Evolutionary conservation across 2,888 invertebrate species (phyloP), one percentile per base, ranked within the genome.

Genomic region (Autographa pulchrina): DNA sequence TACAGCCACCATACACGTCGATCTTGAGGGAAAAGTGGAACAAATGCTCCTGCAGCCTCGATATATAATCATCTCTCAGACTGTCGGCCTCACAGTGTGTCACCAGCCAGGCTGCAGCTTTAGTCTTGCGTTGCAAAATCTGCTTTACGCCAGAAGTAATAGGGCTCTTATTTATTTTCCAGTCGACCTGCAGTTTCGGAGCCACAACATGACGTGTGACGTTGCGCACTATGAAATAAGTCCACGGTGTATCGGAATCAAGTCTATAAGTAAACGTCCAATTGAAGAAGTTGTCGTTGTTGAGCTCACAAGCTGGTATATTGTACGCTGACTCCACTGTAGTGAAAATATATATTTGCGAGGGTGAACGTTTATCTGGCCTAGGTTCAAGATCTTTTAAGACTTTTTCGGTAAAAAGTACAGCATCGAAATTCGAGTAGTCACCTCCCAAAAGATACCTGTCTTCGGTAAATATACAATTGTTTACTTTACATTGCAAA

Each of bases 231-330:
- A 85, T 66, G 72, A 94, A 88, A 75, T 90, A 89, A 69, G 77
- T 86, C 91, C 91, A 92, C 9, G 83, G 69, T n/a, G 92, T 62
- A 76, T 93, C 91, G 0, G 93, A 93, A 72, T 92, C 90, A 0
- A 93, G 80, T 66, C 90, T 87, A 71, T 90, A 90, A 0, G 93
- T 93, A 67, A 91, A 89, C 6, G 93, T 93, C 90, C 89, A 91
- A 79, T 93, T 92, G 84, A 90, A 93, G 80, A 88, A 93, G 56
- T 87, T 76, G 52, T 92, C 92, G 63, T 85, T 85, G 52, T 78
- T 74, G n/a, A 86, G n/a, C 62, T 91, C 89, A 77, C 93, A 92
- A 18, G 89, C 90, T 9, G 91, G 90, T 11, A 63, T 59, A 52
- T 83, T 79, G 62, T 82, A 75, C 5, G 90, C 75, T 0, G 92